Percentiles rank a stretch among this genome's conserved stretches.
Evolutionary conservation across 2,888 invertebrate genomes (phyloP).

Genomic region (Saturnia pavonia): DNA sequence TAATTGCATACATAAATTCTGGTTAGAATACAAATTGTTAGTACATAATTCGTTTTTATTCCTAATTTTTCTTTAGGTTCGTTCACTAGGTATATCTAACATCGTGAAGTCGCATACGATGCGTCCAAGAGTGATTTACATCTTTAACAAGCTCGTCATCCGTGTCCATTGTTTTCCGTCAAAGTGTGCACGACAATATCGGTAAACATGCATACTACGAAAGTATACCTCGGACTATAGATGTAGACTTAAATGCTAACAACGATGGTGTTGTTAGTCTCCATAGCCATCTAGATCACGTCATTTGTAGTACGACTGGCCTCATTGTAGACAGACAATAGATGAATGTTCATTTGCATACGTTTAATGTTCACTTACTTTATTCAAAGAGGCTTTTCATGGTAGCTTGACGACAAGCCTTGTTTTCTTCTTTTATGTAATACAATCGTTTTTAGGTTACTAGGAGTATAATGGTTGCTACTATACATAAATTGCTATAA

Average conservation of each 20-base stretch:
- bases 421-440: not conserved
- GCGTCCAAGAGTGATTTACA: conserved; percentile 53
- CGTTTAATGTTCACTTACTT: conserved; percentile 3
- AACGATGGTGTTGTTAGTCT: conserved; percentile 27
- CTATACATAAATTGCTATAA: not conserved
- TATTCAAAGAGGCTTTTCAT: not conserved
- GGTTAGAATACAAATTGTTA: not conserved
- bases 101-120: conserved; percentile 33
- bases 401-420: not conserved
- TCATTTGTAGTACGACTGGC: conserved; percentile 20
- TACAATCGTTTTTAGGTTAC: not conserved
- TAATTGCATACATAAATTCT: not conserved
- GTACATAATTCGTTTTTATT: not conserved
- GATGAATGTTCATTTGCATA: conserved; percentile 1
- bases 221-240: conserved; percentile 27
- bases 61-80: not conserved
- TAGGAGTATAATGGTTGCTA: not conserved
- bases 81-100: conserved; percentile 3
- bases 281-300: conserved; percentile 27
- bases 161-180: conserved; percentile 50
- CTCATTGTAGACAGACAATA: not conserved
- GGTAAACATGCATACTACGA: not conserved
- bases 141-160: conserved; percentile 44
- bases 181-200: conserved; percentile 31
- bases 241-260: conserved; percentile 37